Conservation (phyloP, 1,140 invertebrate genomes). For the Aradophagus sp. region DNA sequence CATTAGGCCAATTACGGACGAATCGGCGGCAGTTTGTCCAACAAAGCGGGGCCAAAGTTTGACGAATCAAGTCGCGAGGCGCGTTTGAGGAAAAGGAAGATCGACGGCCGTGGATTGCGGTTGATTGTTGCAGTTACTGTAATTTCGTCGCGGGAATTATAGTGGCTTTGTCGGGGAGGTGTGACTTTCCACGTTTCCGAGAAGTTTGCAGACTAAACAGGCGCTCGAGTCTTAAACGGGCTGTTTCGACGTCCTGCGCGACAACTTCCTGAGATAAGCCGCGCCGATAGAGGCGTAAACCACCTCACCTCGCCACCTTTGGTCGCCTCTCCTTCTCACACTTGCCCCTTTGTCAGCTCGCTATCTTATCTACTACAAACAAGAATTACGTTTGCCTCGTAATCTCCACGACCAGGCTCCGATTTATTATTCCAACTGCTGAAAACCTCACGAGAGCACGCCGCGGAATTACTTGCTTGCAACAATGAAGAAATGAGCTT, state of each 20-base stretch:
- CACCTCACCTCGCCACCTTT: conserved; percentile 39
- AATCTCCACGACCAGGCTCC: conserved; percentile 64
- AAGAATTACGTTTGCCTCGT: conserved; percentile 72
- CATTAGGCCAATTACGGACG: neutral
- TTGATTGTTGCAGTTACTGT: conserved; percentile 43
- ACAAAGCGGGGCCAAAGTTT: conserved; percentile 19
- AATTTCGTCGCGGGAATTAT: conserved; percentile 45
- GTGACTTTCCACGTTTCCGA: conserved; percentile 69
- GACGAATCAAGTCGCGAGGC: conserved; percentile 45
- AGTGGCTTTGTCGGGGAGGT: conserved; percentile 57
- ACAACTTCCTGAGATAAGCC: conserved; percentile 73
- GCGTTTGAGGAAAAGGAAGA: conserved; percentile 36
- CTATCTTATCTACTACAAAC: conserved; percentile 74
- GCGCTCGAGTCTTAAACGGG: conserved; percentile 65
- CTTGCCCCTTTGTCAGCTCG: conserved; percentile 34
- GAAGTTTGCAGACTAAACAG: conserved; percentile 70
- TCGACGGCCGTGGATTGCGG: conserved; percentile 28
- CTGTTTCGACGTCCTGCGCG: conserved; percentile 65
- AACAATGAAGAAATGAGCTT: conserved; percentile 44
- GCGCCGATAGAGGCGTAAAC: conserved; percentile 69
- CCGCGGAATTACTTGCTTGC: conserved; percentile 25
- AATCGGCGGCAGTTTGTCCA: no score
- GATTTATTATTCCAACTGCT: conserved; percentile 69
- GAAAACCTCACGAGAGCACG: conserved; percentile 49
- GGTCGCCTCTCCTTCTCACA: conserved; percentile 35